Base-by-base conservation (phyloP, 2,113 vertebrate species). In the Proteles cristata region DNA sequence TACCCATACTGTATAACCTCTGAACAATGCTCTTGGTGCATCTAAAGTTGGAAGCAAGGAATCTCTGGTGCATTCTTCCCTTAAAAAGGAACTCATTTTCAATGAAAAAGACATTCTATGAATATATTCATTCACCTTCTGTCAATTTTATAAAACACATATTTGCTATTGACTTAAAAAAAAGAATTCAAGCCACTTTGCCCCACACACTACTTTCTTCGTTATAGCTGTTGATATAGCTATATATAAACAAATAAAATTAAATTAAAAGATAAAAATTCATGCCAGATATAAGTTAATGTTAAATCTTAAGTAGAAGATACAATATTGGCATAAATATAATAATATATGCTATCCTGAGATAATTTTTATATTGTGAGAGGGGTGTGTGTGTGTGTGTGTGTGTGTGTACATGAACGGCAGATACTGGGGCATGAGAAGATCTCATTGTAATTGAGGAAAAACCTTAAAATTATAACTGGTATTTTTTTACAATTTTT, bases 1-100 rank as follows among this genome's bases (percentile, higher is more conserved):
- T 17, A 12, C n/a, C 16, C 0, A 0, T 16, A 19, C 7, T 10
- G 14, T 9, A 23, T 4, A 45, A 5, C 45, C 17, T 21, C 39
- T 55, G 19, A 39, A n/a, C 0, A 33, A 9, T 19, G 17, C 19
- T 76, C 31, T 9, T 33, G 9, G 31, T 39, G 65, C 11, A 0
- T 33, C 15, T 10, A 45, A 65, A 85, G 31, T 28, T 19, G 35
- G 45, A n/a, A 26, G 11, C 35, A 17, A 31, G 26, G 14, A 39
- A 12, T 48, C 39, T 15, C 5, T 11, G 28, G n/a, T 68, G 14
- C 21, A 61, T 93, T 82, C 21, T 12, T 4, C n/a, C 43, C 28
- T 61, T 73, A 7, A 82, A 89, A 92, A 87, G 26, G 17, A 88
- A 69, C 14, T 31, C 21, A 10, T 92, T 68, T 61, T 61, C 33